phyloP scores from a whole-genome alignment of 2,888 invertebrate genomes.

The Pyrrhia umbra region DNA sequence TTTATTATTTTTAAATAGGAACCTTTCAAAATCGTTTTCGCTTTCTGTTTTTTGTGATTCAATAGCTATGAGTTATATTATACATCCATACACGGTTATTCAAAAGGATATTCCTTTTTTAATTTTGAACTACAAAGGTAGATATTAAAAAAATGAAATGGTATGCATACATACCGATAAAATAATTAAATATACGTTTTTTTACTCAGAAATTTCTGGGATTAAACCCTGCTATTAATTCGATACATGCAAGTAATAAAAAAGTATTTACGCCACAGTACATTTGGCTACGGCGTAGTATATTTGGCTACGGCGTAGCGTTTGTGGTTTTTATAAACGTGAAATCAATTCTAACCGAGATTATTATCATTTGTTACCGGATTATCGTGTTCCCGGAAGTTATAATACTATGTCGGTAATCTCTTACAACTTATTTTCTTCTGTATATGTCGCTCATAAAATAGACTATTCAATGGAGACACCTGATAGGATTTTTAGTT shows the following conservation, averaged over 20 bases:
- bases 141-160: too few relatives aligned
- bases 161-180: too few relatives aligned
- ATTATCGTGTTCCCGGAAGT: conserved; percentile 22
- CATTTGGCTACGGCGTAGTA: conserved; percentile 22
- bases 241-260: not conserved
- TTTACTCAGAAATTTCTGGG: not conserved
- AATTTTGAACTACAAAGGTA: too few relatives aligned
- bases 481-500: conserved; percentile 29
- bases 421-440: conserved; percentile 26
- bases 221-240: not conserved
- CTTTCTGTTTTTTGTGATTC: not conserved
- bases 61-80: not conserved
- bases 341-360: conserved; percentile 37
- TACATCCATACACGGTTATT: too few relatives aligned
- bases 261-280: conserved; percentile 9
- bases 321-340: conserved; percentile 39
- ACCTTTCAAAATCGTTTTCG: not conserved
- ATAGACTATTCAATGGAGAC: conserved; percentile 20
- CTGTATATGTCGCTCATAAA: conserved; percentile 1
- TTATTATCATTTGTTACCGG: conserved; percentile 38
- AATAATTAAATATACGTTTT: conserved; percentile 4
- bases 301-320: conserved; percentile 14
- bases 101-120: too few relatives aligned
- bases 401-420: conserved; percentile 15
- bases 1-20: conserved; percentile 9